phyloP scores from a whole-genome alignment of 1,140 invertebrate species.

The Bombus sylvicola region DNA sequence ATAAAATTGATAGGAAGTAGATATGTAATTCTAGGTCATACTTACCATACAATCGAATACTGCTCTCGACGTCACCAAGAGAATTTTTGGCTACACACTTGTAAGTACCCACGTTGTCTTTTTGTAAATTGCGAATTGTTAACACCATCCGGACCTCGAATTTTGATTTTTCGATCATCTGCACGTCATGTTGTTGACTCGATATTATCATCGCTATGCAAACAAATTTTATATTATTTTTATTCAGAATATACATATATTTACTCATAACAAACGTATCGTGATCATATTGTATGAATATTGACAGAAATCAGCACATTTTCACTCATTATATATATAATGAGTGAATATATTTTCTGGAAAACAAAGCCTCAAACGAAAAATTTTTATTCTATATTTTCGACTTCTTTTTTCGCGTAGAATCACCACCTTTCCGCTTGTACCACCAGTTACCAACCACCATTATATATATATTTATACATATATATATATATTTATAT shows the following conservation, averaged over 20 bases:
- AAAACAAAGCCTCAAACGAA: no score
- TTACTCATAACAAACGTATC: not conserved
- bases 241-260: not conserved
- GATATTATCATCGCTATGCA: slow-evolving; percentile 90
- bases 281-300: no score
- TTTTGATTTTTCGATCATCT: slow-evolving; percentile 87
- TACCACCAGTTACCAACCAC: no score
- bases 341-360: no score
- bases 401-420: no score
- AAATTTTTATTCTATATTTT: no score
- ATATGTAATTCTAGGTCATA: slow-evolving; percentile 11
- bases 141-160: slow-evolving; percentile 94
- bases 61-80: slow-evolving; percentile 93
- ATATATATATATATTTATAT: no score
- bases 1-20: not conserved
- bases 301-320: no score
- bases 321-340: no score
- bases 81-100: slow-evolving; percentile 96
- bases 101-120: slow-evolving; percentile 92
- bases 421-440: no score
- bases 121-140: slow-evolving; percentile 90
- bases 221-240: slow-evolving; percentile 7
- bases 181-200: slow-evolving; percentile 91
- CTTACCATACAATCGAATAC: slow-evolving; percentile 95
- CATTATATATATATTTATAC: no score